Evolutionary conservation across 1,140 invertebrate genomes (phyloP).

Genomic region (Cydia pomonella): DNA sequence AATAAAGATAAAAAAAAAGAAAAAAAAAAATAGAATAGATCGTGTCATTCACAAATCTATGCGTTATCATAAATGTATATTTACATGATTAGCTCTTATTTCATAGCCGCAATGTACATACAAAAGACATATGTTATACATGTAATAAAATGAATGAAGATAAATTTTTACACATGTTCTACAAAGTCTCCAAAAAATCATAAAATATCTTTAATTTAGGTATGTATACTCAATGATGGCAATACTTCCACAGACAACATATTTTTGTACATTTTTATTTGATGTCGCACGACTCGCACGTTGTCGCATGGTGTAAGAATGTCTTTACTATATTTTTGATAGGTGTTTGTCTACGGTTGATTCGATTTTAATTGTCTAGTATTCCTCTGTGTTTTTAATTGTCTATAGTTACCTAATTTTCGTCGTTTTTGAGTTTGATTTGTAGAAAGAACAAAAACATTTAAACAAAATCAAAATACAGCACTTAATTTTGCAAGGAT

Average conservation of each 20-base stretch:
- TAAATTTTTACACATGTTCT: too few species aligned
- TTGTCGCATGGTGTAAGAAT: background rate
- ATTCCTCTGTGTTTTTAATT: slow-evolving; percentile 15
- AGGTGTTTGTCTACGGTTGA: background rate
- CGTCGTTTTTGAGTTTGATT: slow-evolving; percentile 33
- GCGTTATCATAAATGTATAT: too few species aligned
- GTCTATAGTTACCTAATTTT: slow-evolving; percentile 30
- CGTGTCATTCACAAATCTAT: too few species aligned
- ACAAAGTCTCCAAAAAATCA: background rate
- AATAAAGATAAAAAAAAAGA: too few species aligned
- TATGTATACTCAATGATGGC: background rate
- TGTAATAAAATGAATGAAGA: too few species aligned
- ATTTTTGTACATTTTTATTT: background rate
- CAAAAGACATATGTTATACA: too few species aligned
- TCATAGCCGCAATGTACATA: too few species aligned
- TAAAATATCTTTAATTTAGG: background rate
- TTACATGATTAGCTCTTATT: too few species aligned
- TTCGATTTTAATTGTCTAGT: slow-evolving; percentile 5
- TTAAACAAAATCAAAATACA: slow-evolving; percentile 12
- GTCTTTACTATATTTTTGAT: background rate
- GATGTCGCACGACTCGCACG: background rate
- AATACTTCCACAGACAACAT: background rate
- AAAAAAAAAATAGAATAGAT: too few species aligned
- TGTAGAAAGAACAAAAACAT: slow-evolving; percentile 22
- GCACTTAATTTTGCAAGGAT: background rate